These are phyloP conservation scores for Heliothis peltigera DNA, from an alignment of 2,888 invertebrate genomes.

Conservation along the genomic window DNA sequence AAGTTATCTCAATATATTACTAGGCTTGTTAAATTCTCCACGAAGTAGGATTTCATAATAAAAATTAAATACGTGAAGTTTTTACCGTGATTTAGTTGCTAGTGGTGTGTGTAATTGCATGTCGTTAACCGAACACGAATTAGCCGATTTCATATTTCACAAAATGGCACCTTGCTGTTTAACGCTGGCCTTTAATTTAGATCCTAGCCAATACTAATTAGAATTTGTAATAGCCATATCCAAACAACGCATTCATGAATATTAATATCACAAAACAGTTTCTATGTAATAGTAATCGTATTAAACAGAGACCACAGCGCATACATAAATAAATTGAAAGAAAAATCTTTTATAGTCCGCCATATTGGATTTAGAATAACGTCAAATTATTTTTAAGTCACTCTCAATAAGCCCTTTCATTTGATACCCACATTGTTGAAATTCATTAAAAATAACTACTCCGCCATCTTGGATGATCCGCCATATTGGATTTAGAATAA, in stretches of 20 bases:
- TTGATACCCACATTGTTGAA: too few species aligned
- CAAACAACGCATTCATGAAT: conserved; percentile 25
- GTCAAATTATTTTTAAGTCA: too few species aligned
- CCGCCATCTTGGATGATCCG: too few species aligned
- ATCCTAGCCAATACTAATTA: conserved; percentile 20
- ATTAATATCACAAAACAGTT: conserved; percentile 9
- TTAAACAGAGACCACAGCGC: background rate
- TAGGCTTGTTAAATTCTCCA: background rate
- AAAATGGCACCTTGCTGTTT: conserved; percentile 4
- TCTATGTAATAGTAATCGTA: conserved; percentile 4
- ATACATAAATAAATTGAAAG: conserved; percentile 8
- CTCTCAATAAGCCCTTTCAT: too few species aligned
- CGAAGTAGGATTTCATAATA: background rate
- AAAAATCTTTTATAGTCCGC: too few species aligned
- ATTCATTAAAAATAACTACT: too few species aligned
- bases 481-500: too few species aligned
- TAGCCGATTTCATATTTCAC: conserved; percentile 17
- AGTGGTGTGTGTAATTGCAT: conserved; percentile 18
- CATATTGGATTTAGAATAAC: too few species aligned
- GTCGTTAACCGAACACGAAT: conserved; percentile 9
- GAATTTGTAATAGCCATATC: conserved; percentile 36
- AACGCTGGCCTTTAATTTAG: conserved; percentile 20
- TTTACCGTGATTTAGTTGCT: background rate
- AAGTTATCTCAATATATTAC: background rate
- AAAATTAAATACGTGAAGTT: background rate